Evolutionary conservation across 2,113 vertebrate species (phyloP), one percentile per base, ranked within the genome.

Genomic region (Delphinus delphis): DNA sequence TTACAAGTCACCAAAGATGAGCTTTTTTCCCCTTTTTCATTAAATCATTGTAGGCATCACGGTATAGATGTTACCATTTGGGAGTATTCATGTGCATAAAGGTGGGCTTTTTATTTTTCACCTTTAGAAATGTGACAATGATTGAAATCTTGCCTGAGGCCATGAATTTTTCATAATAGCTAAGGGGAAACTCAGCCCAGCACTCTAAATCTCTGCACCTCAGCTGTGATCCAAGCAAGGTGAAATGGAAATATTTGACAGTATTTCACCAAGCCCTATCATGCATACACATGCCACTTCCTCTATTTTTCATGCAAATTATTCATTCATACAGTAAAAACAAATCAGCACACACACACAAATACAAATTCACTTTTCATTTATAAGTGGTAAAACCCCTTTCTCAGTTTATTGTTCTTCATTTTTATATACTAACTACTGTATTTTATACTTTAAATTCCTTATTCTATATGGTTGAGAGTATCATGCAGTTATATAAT

Each of bases 81-180:
- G 55, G 28, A 80, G 12, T 33, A 80, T 31, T 50, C 31, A 60
- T 31, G 50, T 87, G 58, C 63, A 25, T 73, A 86, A 58, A 89
- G 21, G 36, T 55, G 33, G 21, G 1, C 1, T 79, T 73, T 84
- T 77, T 28, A 65, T 23, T 82, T 93, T 63, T 96, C 60, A 65
- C 79, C 80, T 94, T 97, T 65, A 91, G 68, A 77, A 88, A 94
- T 83, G 31, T 36, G 17, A 14, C 50, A 53, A 25, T 74, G 33
- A 93, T 67, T 82, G 77, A 96, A 94, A 93, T 70, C 77, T 83
- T 95, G 63, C 50, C 58, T 81, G 12, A 77, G n/a, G 68, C 73
- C 3, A 58, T 91, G 86, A 95, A 92, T 87, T 94, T 89, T 88
- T 94, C 74, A 82, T 44, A 44, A 41, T 11, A 87, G 23, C 25